phyloP scores from a whole-genome alignment of 2,797 vertebrate species.

The Sebastes elongatus region DNA sequence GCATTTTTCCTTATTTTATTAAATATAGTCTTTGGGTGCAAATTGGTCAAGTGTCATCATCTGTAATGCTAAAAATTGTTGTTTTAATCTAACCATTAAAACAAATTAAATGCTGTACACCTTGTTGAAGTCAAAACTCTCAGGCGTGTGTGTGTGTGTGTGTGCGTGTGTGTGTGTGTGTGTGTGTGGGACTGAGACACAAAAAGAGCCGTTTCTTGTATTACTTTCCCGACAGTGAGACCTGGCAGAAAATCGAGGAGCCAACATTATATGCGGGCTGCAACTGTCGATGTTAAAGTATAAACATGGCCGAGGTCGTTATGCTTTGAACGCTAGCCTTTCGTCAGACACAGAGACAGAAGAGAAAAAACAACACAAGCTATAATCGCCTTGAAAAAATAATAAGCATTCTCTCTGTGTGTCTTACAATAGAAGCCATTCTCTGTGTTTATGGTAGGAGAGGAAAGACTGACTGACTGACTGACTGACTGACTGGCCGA shows the following conservation, averaged over 20 bases:
- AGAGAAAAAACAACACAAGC: slow-evolving; percentile 58
- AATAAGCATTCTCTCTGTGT: slow-evolving; percentile 64
- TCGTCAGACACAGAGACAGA: slow-evolving; percentile 41
- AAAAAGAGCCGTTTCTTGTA: slow-evolving; percentile 37
- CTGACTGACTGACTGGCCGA: slow-evolving; percentile 19
- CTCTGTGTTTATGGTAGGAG: slow-evolving; percentile 59
- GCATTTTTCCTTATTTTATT: too few species aligned
- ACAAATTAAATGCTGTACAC: background rate
- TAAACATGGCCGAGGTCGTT: slow-evolving; percentile 52
- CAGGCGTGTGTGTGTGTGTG: background rate
- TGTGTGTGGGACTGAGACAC: background rate
- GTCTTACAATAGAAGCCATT: slow-evolving; percentile 63
- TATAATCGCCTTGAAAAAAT: slow-evolving; percentile 69
- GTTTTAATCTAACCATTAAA: background rate
- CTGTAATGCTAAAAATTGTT: background rate
- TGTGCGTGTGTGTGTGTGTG: too few species aligned
- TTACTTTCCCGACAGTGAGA: slow-evolving; percentile 27
- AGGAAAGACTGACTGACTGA: slow-evolving; percentile 42
- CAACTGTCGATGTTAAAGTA: slow-evolving; percentile 46
- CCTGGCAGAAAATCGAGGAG: slow-evolving; percentile 45
- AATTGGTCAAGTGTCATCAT: background rate
- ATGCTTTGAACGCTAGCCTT: slow-evolving; percentile 48
- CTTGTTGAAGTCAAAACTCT: background rate
- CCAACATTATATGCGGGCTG: slow-evolving; percentile 43
- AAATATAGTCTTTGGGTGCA: too few species aligned